Percentiles rank a stretch among this genome's conserved stretches.
phyloP scores from a whole-genome alignment of 2,797 vertebrate genomes.

The Euphonia xanthogaster region DNA sequence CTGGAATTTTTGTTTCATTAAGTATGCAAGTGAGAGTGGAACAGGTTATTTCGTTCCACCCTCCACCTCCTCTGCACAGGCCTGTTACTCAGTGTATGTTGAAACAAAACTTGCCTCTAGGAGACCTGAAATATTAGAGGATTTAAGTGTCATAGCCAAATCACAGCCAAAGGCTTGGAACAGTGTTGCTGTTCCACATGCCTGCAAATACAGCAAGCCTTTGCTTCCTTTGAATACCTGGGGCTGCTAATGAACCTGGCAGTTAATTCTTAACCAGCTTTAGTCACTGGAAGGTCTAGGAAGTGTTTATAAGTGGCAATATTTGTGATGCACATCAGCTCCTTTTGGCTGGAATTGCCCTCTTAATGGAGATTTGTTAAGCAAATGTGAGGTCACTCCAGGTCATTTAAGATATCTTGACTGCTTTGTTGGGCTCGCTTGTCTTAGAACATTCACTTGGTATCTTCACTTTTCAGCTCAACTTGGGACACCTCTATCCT shows the following conservation, averaged over 20 bases:
- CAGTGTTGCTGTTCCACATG: neutral
- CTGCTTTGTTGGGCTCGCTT: neutral
- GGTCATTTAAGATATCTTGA: neutral
- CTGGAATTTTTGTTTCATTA: neutral
- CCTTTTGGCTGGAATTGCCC: neutral
- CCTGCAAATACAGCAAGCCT: neutral
- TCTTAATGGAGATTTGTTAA: neutral
- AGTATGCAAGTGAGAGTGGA: neutral
- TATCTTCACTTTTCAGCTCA: neutral
- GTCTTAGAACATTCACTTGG: neutral
- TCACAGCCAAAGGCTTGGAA: neutral
- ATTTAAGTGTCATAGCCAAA: neutral
- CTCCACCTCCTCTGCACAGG: neutral
- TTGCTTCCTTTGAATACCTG: neutral
- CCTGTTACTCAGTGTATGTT: neutral
- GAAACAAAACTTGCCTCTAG: neutral
- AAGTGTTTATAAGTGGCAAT: neutral
- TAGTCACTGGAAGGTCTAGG: neutral
- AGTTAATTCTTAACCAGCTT: neutral
- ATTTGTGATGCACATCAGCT: neutral
- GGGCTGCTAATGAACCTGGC: neutral
- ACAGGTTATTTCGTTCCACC: neutral
- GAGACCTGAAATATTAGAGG: neutral
- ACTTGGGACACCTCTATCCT: neutral
- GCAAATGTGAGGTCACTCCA: rapidly evolving